Evolutionary conservation across 2,113 vertebrate species (phyloP), one percentile per base, ranked within the genome.

Genomic region (Henicopernis longicauda): DNA sequence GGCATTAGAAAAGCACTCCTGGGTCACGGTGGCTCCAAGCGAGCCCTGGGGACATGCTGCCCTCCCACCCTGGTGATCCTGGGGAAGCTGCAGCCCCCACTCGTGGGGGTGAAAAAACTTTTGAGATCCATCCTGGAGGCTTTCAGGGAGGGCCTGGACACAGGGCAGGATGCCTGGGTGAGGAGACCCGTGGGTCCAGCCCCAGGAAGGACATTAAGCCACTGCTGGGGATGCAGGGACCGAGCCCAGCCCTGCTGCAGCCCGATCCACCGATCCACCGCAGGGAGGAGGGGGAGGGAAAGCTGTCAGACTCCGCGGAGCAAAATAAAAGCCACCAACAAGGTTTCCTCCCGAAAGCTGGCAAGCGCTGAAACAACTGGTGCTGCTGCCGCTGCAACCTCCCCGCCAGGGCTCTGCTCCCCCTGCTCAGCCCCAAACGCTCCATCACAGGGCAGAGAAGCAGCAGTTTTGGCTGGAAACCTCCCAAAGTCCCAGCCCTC

Each of bases 221-320:
- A 50, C 21, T 1, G 7, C 13, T 2, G 7, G 61, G 47, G 45
- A 73, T 13, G 18, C 0, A 1, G 45, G 32, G 58, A 59, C 31
- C 0, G 8, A 78, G 27, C 44, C 42, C 66, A 90, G 58, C 29
- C 54, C 34, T 8, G 19, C 36, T 4, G 7, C 65, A 65, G 57
- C 71, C 38, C 1, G 0, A 34, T 32, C 36, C 16, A 25, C 72
- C 5, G 0, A 40, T 32, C 36, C 16, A n/a, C 67, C 7, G 0
- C 0, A 8, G 32, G 47, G 21, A 76, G 50, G 45, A 59, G 3
- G 7, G 50, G 34, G 36, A 86, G 44, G 27, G 42, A 93, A 85
- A 92, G 66, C 20, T 66, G 13, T 65, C 40, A 36, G 34, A 26
- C 13, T 44, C 71, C 3, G 5, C 3, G 34, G 50, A 32, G 44